Evolutionary conservation across 2,888 invertebrate species (phyloP).

Genomic region (Aquatica leii): DNA sequence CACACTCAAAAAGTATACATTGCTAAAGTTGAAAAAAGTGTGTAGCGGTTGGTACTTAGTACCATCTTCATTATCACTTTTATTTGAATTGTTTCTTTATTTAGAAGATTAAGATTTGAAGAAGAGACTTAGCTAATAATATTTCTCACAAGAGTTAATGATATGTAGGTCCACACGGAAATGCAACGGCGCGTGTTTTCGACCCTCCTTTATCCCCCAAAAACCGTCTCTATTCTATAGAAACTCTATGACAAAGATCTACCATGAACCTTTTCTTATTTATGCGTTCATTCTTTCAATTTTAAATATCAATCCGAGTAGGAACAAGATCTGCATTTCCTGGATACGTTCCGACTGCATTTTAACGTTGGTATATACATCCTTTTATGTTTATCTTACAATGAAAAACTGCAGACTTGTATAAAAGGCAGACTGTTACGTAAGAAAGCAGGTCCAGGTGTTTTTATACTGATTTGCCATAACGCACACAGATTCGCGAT

Average conservation of each 20-base stretch:
- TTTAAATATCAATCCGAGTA: constrained; percentile 34
- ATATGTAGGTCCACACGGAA: constrained; percentile 46
- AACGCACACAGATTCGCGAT: constrained; percentile 50
- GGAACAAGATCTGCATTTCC: constrained; percentile 19
- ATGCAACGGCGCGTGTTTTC: constrained; percentile 51
- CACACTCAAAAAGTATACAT: no score
- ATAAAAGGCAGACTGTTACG: constrained; percentile 53
- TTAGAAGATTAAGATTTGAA: no score
- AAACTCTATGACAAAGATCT: constrained; percentile 45
- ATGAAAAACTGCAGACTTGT: constrained; percentile 46
- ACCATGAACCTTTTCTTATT: constrained; percentile 47
- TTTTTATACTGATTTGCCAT: constrained; percentile 57
- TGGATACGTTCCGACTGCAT: constrained; percentile 29
- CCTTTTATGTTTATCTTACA: constrained; percentile 48
- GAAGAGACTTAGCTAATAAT: constrained; percentile 10
- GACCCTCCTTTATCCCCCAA: constrained; percentile 42
- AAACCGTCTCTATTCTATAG: constrained; percentile 42
- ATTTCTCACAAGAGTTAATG: constrained; percentile 27
- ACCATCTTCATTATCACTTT: no score
- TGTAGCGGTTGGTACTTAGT: no score
- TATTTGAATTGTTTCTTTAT: no score
- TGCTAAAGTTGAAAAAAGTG: no score
- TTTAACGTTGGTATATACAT: constrained; percentile 45
- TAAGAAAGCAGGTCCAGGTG: constrained; percentile 56
- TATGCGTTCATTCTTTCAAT: constrained; percentile 41